Evolutionary conservation across 2,113 vertebrate genomes (phyloP).

Genomic region (Sitta europaea): DNA sequence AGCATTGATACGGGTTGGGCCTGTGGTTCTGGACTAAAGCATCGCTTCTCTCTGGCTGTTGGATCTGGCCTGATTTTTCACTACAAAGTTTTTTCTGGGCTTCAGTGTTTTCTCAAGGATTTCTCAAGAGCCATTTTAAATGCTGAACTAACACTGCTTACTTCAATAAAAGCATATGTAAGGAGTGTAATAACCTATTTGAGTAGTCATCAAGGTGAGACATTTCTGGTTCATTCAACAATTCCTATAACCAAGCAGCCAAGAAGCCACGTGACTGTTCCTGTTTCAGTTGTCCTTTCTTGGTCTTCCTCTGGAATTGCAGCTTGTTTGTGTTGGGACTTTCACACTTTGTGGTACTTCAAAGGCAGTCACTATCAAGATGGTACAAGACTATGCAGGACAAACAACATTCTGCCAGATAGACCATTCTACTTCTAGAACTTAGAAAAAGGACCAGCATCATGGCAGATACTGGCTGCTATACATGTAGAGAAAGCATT

Average conservation of each 20-base stretch:
- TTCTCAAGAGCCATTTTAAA: background rate
- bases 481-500: background rate
- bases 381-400: background rate
- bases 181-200: background rate
- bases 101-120: background rate
- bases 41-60: background rate
- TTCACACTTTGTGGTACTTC: background rate
- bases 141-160: background rate
- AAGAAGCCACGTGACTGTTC: background rate
- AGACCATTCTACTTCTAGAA: background rate
- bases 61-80: background rate
- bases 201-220: background rate
- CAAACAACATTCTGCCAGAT: background rate
- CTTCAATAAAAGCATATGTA: background rate
- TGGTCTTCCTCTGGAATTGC: background rate
- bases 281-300: background rate
- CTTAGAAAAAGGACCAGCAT: background rate
- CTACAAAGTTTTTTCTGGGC: background rate
- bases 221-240: background rate
- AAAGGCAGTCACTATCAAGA: background rate
- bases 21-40: background rate
- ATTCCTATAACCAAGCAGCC: background rate
- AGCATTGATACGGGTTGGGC: fast-evolving
- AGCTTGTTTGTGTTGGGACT: background rate
- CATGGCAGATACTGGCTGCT: background rate